phyloP scores from a whole-genome alignment of 2,113 vertebrate species.

The Albula goreensis region DNA sequence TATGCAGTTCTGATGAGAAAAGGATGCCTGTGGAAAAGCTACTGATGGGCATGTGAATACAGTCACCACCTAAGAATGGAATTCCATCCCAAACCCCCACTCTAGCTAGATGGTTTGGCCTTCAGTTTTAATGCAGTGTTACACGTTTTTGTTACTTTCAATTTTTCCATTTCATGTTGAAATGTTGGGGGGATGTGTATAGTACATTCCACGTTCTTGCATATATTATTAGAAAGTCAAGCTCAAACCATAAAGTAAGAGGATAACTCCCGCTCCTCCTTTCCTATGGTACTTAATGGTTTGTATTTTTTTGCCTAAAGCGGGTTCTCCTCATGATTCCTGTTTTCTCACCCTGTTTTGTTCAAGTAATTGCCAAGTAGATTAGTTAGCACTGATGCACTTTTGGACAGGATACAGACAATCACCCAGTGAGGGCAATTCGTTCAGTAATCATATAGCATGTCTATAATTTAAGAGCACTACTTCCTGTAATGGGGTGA shows the following conservation, averaged over 20 bases:
- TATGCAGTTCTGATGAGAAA: not conserved
- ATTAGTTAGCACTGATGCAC: conserved; percentile 50
- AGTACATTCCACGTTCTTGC: not conserved
- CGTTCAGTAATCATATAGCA: not conserved
- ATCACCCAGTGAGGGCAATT: conserved; percentile 28
- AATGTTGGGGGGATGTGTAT: not conserved
- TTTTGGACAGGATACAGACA: conserved; percentile 41
- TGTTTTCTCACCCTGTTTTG: conserved; percentile 14
- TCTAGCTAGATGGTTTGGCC: not conserved
- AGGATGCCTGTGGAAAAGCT: not conserved
- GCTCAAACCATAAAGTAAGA: not conserved
- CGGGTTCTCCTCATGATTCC: not conserved
- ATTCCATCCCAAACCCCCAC: not conserved
- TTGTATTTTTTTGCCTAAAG: not conserved
- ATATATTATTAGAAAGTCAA: not conserved
- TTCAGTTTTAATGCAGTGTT: not conserved
- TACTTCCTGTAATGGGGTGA: not conserved
- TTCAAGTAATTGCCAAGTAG: conserved; percentile 26
- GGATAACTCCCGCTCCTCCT: not conserved
- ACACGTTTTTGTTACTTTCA: not conserved
- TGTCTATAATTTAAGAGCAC: not conserved
- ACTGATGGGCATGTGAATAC: too few species aligned
- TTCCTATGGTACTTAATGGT: not conserved
- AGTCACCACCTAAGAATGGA: not conserved
- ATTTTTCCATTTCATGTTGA: not conserved